Conservation (phyloP, 1,140 invertebrate species). For the Contarinia nasturtii region DNA sequence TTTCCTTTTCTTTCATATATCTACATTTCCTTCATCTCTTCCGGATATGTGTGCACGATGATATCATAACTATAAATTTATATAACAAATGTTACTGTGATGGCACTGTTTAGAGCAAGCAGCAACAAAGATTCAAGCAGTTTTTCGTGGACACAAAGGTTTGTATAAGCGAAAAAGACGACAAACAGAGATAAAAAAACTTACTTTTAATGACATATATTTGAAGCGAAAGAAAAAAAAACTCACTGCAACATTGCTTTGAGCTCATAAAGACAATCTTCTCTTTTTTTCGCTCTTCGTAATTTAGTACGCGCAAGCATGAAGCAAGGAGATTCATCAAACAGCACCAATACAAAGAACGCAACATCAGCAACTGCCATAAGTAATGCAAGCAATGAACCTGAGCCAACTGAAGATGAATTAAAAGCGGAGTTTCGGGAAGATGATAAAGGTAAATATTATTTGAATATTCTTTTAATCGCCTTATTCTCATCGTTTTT, state of each 20-base stretch:
- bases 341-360: not conserved
- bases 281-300: too few species aligned
- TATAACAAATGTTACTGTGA: too few species aligned
- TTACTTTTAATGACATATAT: too few species aligned
- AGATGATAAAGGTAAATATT: slow-evolving; percentile 49
- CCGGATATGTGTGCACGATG: too few species aligned
- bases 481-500: not conserved
- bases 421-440: slow-evolving; percentile 53
- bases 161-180: too few species aligned
- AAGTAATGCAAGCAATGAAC: not conserved
- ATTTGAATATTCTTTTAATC: not conserved
- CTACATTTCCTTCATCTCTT: too few species aligned
- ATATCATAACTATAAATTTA: too few species aligned
- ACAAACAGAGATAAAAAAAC: too few species aligned
- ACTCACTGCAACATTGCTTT: too few species aligned
- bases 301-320: slow-evolving; percentile 41
- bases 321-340: slow-evolving; percentile 25
- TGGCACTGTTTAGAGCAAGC: slow-evolving; percentile 29
- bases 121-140: slow-evolving; percentile 49
- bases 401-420: slow-evolving; percentile 39
- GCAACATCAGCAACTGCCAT: not conserved
- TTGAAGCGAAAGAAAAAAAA: too few species aligned
- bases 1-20: too few species aligned
- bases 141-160: slow-evolving; percentile 47
- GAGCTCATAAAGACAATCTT: too few species aligned